Percentiles rank a stretch among this genome's conserved stretches.
phyloP scores from a whole-genome alignment of 2,113 vertebrate species.

The Protomyctophum bolini region DNA sequence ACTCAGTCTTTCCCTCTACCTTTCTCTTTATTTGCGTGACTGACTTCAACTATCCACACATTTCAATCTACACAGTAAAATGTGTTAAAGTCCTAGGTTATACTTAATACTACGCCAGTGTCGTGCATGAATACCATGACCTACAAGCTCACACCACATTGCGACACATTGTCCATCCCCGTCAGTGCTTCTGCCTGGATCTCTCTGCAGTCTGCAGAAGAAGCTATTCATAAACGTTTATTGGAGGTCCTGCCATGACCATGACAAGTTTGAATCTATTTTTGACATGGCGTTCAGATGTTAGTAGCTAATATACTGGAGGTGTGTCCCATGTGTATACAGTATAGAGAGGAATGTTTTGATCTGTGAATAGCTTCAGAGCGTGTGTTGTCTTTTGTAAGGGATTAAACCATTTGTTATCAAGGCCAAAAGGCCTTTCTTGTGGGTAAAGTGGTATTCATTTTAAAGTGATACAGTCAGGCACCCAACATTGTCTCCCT shows the following conservation, averaged over 20 bases:
- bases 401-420: background rate
- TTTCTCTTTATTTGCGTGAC: conserved; percentile 17
- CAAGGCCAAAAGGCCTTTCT: background rate
- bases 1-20: conserved; percentile 42
- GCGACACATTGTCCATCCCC: too few species aligned
- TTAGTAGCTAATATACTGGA: background rate
- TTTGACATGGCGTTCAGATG: conserved; percentile 27
- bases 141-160: too few species aligned
- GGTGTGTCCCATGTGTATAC: background rate
- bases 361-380: too few species aligned
- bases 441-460: background rate
- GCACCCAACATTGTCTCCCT: background rate
- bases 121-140: too few species aligned
- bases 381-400: too few species aligned
- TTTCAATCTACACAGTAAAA: background rate
- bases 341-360: too few species aligned
- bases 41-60: conserved; percentile 1
- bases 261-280: conserved; percentile 25
- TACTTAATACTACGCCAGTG: too few species aligned
- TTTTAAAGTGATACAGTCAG: background rate
- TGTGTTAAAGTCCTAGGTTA: too few species aligned
- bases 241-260: conserved; percentile 19
- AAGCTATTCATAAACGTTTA: background rate
- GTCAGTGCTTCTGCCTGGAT: too few species aligned
- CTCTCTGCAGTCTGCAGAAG: too few species aligned